These are phyloP conservation scores for Pangasianodon gigas DNA, from an alignment of 2,113 vertebrate species.

Conservation along the genomic window DNA sequence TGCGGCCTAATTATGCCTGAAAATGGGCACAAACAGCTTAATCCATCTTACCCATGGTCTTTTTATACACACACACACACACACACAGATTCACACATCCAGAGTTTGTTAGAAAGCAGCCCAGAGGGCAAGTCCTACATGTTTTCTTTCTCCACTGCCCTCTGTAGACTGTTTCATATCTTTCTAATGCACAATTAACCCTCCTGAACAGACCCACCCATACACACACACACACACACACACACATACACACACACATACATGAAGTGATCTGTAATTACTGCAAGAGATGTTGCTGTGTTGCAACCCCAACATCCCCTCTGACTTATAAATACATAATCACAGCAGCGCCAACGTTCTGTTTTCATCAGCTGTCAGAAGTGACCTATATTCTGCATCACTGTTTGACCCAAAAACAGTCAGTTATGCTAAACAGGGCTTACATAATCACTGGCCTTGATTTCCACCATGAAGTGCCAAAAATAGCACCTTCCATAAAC, in stretches of 20 bases:
- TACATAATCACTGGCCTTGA: constrained; percentile 67
- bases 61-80: neutral
- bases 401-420: constrained; percentile 75
- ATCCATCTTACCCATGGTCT: neutral
- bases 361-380: constrained; percentile 80
- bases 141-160: constrained; percentile 53
- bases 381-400: constrained; percentile 75
- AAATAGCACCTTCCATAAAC: constrained; percentile 63
- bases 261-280: constrained; percentile 73
- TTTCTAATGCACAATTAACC: constrained; percentile 73
- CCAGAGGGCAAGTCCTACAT: constrained; percentile 56
- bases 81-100: neutral
- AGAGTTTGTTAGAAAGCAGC: constrained; percentile 40
- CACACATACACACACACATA: constrained; percentile 54
- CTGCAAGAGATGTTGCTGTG: constrained; percentile 56
- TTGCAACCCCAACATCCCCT: constrained; percentile 69
- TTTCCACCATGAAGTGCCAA: constrained; percentile 41
- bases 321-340: constrained; percentile 77
- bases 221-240: constrained; percentile 58
- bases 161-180: constrained; percentile 62
- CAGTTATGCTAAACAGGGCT: constrained; percentile 74
- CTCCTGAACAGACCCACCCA: constrained; percentile 32
- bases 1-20: neutral
- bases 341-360: constrained; percentile 68
- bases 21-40: constrained; percentile 2